phyloP scores from a whole-genome alignment of 1,140 invertebrate species.

The Neotoxoptera formosana region DNA sequence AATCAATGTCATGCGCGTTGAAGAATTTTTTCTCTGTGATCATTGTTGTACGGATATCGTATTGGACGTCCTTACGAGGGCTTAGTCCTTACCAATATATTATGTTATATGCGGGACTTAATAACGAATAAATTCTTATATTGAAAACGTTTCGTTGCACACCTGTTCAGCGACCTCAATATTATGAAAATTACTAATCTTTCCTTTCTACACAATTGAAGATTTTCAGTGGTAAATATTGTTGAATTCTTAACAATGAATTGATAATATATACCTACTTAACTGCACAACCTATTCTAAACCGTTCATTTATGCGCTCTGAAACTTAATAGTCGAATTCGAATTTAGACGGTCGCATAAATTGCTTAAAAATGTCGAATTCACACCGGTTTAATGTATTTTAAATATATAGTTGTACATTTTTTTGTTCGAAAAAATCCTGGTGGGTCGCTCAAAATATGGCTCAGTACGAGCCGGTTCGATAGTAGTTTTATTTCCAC shows the following conservation, averaged over 20 bases:
- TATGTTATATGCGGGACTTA: not conserved
- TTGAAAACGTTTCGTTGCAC: not conserved
- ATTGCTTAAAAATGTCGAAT: not conserved
- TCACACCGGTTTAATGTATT: not conserved
- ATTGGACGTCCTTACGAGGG: not conserved
- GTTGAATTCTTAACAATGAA: not conserved
- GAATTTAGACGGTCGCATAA: not conserved
- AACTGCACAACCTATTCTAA: not conserved
- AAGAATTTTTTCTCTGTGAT: not conserved
- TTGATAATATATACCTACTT: too few relatives aligned
- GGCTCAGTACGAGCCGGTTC: too few relatives aligned
- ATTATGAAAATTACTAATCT: not conserved
- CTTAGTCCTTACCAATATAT: not conserved
- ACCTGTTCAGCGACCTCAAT: not conserved
- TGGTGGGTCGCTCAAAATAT: too few relatives aligned
- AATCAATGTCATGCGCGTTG: not conserved
- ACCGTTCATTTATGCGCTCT: not conserved
- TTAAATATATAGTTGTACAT: too few relatives aligned
- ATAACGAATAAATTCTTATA: not conserved
- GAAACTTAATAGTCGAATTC: not conserved
- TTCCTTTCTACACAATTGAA: not conserved
- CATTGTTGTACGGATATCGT: slow-evolving; percentile 13
- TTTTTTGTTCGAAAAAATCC: too few relatives aligned
- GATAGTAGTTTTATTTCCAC: too few relatives aligned
- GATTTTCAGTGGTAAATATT: not conserved